These are phyloP conservation scores for Microtus agrestis DNA, from an alignment of 2,797 vertebrate genomes.

Conservation along the genomic window DNA sequence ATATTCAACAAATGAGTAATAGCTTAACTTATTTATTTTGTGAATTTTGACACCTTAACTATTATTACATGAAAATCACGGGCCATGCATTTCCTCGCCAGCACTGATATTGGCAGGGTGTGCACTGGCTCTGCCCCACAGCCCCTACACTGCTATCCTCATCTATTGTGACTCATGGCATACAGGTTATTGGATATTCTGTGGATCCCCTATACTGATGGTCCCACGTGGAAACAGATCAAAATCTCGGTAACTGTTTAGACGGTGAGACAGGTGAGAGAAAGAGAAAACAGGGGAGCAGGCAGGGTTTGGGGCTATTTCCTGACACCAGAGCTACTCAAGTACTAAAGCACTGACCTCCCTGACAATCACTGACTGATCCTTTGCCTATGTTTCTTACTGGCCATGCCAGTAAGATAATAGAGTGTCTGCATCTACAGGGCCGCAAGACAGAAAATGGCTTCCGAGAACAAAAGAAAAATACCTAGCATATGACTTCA, in stretches of 20 bases:
- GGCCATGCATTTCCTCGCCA: neutral
- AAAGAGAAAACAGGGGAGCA: neutral
- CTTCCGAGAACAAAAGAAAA: neutral
- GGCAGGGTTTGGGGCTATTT: neutral
- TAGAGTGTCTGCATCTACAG: neutral
- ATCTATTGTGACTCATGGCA: neutral
- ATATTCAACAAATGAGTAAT: neutral
- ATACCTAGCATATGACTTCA: neutral
- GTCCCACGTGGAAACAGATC: neutral
- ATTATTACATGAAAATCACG: neutral
- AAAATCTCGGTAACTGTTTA: neutral
- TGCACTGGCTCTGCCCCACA: neutral
- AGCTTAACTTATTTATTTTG: neutral
- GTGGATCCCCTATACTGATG: neutral
- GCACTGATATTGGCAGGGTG: neutral
- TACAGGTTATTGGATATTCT: neutral
- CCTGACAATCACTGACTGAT: neutral
- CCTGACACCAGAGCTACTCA: neutral
- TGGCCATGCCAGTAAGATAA: neutral
- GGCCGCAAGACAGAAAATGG: neutral
- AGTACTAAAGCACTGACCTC: neutral
- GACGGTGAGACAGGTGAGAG: neutral
- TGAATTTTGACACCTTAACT: constrained; percentile 2
- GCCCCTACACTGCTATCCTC: neutral
- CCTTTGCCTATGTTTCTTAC: neutral